phyloP scores from a whole-genome alignment of 2,888 invertebrate genomes.

The Coelinius sp. region DNA sequence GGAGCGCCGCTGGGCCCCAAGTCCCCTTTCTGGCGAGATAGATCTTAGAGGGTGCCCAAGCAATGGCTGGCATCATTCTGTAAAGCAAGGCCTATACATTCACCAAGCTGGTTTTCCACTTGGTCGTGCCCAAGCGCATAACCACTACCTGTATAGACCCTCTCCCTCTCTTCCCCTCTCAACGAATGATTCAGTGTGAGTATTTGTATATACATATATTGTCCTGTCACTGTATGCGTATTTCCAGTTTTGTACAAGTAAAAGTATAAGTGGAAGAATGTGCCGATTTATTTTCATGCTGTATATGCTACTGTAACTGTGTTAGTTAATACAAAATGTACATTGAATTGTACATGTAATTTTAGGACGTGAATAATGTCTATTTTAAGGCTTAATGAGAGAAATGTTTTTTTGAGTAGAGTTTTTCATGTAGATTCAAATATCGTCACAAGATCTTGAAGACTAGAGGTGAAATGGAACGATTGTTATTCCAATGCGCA shows the following conservation, averaged over 20 bases:
- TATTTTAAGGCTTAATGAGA: too few relatives aligned
- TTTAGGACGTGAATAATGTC: background rate
- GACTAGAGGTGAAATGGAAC: background rate
- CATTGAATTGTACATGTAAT: background rate
- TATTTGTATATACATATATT: slow-evolving; percentile 14
- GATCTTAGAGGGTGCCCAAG: slow-evolving; percentile 47
- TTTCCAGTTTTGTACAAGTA: slow-evolving; percentile 10
- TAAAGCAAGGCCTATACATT: slow-evolving; percentile 33
- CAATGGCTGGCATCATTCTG: slow-evolving; percentile 46
- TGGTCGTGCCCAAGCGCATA: slow-evolving; percentile 25
- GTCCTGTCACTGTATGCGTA: background rate
- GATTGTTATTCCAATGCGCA: background rate
- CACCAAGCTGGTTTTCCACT: slow-evolving; percentile 20
- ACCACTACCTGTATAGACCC: slow-evolving; percentile 19
- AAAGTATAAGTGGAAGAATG: slow-evolving; percentile 12
- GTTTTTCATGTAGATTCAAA: background rate
- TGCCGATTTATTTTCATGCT: background rate
- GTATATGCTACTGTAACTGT: background rate
- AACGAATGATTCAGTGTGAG: too few relatives aligned
- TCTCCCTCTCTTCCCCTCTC: too few relatives aligned
- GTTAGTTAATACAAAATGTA: background rate
- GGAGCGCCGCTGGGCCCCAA: background rate
- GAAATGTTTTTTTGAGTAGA: too few relatives aligned
- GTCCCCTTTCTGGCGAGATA: slow-evolving; percentile 40
- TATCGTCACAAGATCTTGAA: background rate